Conservation (phyloP, 1,140 invertebrate genomes). For the Aphis gossypii region DNA sequence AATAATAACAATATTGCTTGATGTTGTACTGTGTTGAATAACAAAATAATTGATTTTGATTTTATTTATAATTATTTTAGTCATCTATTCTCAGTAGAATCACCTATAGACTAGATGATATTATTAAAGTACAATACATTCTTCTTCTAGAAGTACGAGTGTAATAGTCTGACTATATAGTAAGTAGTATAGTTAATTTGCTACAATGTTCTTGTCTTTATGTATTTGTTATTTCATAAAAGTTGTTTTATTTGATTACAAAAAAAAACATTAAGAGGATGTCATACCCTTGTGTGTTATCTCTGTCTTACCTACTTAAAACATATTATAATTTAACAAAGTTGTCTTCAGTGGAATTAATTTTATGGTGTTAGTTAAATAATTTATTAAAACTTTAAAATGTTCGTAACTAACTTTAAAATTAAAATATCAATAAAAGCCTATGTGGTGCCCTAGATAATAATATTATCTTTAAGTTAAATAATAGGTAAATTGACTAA, state of each 20-base stretch:
- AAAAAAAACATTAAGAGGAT: background rate
- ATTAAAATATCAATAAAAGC: no score
- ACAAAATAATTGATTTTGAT: slow-evolving; percentile 4
- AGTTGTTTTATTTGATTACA: background rate
- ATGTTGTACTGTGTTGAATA: background rate
- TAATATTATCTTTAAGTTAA: no score
- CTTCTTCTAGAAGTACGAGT: background rate
- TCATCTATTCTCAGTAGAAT: background rate
- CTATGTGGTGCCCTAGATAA: no score
- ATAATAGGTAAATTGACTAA: no score
- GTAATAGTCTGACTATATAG: background rate
- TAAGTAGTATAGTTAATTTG: background rate
- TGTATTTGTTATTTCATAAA: background rate
- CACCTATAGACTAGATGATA: background rate
- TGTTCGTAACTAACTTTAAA: no score
- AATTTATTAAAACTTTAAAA: no score
- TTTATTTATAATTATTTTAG: background rate
- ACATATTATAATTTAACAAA: no score
- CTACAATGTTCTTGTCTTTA: background rate
- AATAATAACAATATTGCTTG: slow-evolving; percentile 31
- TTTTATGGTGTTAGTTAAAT: no score
- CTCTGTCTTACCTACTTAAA: no score
- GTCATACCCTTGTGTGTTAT: no score
- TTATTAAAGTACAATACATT: background rate
- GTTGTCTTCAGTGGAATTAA: no score